Conservation (phyloP, 2,888 invertebrate genomes). For the Oligia latruncula region DNA sequence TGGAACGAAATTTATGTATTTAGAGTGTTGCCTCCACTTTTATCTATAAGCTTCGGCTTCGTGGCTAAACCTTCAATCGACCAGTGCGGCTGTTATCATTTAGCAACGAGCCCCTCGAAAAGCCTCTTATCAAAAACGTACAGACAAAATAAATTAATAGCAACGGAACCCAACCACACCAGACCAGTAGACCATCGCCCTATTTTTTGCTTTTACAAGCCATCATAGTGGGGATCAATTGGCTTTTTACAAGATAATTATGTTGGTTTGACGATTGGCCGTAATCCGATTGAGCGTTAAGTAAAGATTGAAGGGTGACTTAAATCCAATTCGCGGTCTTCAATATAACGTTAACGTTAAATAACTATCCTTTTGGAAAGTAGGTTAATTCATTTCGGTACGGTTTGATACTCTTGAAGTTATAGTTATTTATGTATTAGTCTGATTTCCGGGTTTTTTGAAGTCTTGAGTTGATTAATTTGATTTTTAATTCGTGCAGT, state of each 20-base stretch:
- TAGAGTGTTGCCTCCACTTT: too few species aligned
- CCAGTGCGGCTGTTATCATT: neutral
- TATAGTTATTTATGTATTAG: neutral
- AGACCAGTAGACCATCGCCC: too few species aligned
- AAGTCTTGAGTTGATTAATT: neutral
- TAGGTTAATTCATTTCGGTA: neutral
- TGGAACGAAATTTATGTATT: too few species aligned
- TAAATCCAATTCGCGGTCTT: constrained; percentile 54
- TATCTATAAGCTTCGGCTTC: too few species aligned
- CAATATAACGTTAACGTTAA: constrained; percentile 6
- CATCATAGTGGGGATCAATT: constrained; percentile 21
- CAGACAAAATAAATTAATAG: neutral
- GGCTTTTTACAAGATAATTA: constrained; percentile 53
- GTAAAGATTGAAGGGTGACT: constrained; percentile 37
- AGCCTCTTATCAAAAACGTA: neutral
- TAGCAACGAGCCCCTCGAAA: too few species aligned
- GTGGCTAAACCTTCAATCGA: neutral
- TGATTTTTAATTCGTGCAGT: neutral
- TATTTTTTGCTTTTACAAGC: constrained; percentile 15
- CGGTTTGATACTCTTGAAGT: neutral
- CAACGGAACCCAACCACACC: constrained; percentile 5
- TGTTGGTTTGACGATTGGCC: constrained; percentile 48
- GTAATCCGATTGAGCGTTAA: constrained; percentile 59
- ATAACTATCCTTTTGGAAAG: constrained; percentile 14
- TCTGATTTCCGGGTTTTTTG: neutral